Evolutionary conservation across 2,888 invertebrate species (phyloP), one percentile per base, ranked within the genome.

Genomic region (Catonia carolina): DNA sequence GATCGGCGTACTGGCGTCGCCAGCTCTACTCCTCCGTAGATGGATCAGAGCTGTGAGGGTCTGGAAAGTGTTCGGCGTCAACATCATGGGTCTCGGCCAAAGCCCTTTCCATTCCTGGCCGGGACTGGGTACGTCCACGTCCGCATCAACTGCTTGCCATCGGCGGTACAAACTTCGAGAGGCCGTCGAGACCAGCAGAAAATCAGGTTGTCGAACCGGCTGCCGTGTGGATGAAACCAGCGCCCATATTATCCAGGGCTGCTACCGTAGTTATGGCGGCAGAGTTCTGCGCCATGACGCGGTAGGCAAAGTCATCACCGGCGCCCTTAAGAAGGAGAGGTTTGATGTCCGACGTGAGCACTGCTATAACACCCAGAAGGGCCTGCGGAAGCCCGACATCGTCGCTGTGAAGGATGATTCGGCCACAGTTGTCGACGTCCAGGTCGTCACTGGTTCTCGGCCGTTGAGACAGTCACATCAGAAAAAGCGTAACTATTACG

Each of bases 211-310:
- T 57, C 66, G 70, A 15, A 69, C 68, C 3, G 69, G 69, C 1
- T 71, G 70, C 61, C 55, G 48, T 49, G 59, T 61, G 0, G 62
- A 60, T 33, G 70, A 72, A 58, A 70, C 71, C 0, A 65, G 67
- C 23, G 68, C 67, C 6, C 70, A 70, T 49, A 55, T 67, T n/a
- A 64, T 70, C 33, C 71, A 72, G 52, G 53, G 53, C 22, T 71
- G 71, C 59, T 60, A 60, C 37, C 48, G 69, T 33, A 72, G 71
- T 2, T 70, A 72, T 59, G 70, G 69, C n/a, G n/a, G n/a, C n/a
- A n/a, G n/a, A n/a, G n/a, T n/a, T n/a, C n/a, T n/a, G n/a, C n/a
- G n/a, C n/a, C 61, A 69, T 2, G 62, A 72, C 1, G 18, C 62
- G 37, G 62, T 70, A 10, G 71, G 72, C 36, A 61, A 56, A 15